Conservation (phyloP, 2,888 invertebrate species). For the Chloroclysta siterata region DNA sequence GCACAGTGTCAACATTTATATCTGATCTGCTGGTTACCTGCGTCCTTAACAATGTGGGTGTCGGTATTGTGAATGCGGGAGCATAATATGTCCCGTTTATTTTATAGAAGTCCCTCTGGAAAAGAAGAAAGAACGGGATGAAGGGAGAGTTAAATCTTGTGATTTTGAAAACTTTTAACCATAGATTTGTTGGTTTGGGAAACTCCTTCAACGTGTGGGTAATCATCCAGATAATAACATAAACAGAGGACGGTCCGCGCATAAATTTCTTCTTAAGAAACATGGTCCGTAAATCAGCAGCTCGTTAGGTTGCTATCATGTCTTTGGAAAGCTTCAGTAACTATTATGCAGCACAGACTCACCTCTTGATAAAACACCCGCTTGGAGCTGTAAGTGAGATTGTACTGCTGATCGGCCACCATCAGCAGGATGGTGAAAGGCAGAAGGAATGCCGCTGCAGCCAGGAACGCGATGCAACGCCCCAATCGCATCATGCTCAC, state of each 20-base stretch:
- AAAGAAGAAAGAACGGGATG: constrained; percentile 68
- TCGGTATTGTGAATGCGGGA: constrained; percentile 69
- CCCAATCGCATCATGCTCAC: constrained; percentile 80
- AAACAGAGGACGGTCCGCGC: no score
- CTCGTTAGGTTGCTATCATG: neutral
- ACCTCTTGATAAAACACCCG: constrained; percentile 84
- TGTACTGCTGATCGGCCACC: constrained; percentile 86
- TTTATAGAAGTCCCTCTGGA: constrained; percentile 84
- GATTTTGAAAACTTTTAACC: neutral
- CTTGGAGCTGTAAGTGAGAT: constrained; percentile 81
- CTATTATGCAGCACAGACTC: constrained; percentile 45
- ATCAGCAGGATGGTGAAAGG: constrained; percentile 86
- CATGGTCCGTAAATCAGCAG: neutral
- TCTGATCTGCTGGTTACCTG: constrained; percentile 64
- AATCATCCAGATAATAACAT: no score
- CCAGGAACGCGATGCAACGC: constrained; percentile 85
- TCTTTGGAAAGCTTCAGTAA: neutral
- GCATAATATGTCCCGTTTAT: constrained; percentile 78
- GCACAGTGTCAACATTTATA: constrained; percentile 36
- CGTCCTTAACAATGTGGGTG: constrained; percentile 68
- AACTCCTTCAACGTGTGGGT: neutral
- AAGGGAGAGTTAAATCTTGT: constrained; percentile 29
- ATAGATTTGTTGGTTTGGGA: neutral
- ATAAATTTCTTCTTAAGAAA: neutral
- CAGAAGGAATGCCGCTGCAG: constrained; percentile 85